These are phyloP conservation scores for Dermatophagoides farinae DNA, from an alignment of 1,140 invertebrate genomes.

Conservation along the genomic window DNA sequence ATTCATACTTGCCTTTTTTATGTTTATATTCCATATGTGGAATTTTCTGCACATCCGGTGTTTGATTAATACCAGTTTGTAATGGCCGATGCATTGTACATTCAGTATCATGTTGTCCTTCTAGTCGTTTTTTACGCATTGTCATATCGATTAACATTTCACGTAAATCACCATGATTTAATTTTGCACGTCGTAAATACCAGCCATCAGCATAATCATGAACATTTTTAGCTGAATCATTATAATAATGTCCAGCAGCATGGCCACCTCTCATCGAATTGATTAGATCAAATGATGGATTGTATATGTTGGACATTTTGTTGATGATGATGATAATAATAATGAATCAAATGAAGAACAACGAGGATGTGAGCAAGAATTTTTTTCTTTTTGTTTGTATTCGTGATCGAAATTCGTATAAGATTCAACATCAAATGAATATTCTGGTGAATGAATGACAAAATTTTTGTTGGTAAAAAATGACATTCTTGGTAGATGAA, in stretches of 20 bases:
- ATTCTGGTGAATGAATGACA: too few relatives aligned
- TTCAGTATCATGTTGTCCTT: neutral
- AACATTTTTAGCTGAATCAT: neutral
- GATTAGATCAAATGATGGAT: neutral
- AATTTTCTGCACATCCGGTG: neutral
- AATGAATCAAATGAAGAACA: too few relatives aligned
- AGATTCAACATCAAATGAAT: too few relatives aligned
- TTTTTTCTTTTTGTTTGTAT: too few relatives aligned
- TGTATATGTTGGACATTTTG: too few relatives aligned
- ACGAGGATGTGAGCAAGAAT: too few relatives aligned
- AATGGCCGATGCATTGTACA: neutral
- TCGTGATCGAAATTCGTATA: too few relatives aligned
- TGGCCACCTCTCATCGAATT: neutral
- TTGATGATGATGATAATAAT: too few relatives aligned
- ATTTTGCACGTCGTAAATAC: slow-evolving; percentile 3
- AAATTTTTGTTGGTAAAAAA: too few relatives aligned
- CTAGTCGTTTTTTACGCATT: neutral
- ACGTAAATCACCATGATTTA: neutral
- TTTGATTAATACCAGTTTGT: neutral
- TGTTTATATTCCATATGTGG: slow-evolving; percentile 7
- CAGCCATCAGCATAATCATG: slow-evolving; percentile 12
- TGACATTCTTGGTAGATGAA: too few relatives aligned
- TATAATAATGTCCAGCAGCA: slow-evolving; percentile 4
- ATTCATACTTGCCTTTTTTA: neutral
- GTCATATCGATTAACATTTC: slow-evolving; percentile 4